Evolutionary conservation across 2,113 vertebrate species (phyloP).

Genomic region (Willisornis vidua): DNA sequence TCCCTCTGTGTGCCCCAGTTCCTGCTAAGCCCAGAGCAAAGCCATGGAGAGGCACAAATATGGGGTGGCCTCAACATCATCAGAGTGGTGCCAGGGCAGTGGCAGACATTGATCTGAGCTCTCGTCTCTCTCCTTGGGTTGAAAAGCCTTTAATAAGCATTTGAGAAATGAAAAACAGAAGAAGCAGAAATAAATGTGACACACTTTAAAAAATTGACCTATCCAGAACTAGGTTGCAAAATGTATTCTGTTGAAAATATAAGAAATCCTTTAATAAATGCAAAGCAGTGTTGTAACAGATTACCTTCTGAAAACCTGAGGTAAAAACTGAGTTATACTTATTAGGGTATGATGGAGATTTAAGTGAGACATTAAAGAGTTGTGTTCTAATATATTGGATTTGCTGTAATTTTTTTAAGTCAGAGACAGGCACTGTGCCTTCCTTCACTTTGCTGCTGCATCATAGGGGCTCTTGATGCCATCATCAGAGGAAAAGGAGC

Average conservation of each 20-base stretch:
- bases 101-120: not conserved
- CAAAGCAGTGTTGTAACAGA: not conserved
- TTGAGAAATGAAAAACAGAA: not conserved
- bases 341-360: not conserved
- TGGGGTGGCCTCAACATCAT: not conserved
- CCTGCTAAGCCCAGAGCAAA: not conserved
- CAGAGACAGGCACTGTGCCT: not conserved
- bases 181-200: not conserved
- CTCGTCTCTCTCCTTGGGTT: not conserved
- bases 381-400: slow-evolving; percentile 14
- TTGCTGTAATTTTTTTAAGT: slow-evolving; percentile 40
- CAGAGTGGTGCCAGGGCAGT: rapidly evolving
- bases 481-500: not conserved
- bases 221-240: not conserved
- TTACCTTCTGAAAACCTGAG: slow-evolving; percentile 11
- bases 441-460: not conserved
- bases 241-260: not conserved
- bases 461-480: not conserved
- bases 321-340: slow-evolving; percentile 23
- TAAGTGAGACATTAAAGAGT: slow-evolving; percentile 33
- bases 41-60: not conserved
- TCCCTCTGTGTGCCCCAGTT: not conserved
- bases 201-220: not conserved
- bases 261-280: not conserved
- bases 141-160: not conserved